Percentiles rank a stretch among this genome's conserved stretches.
phyloP scores from a whole-genome alignment of 1,140 invertebrate species.

The Cyrtorhinus lividipennis region DNA sequence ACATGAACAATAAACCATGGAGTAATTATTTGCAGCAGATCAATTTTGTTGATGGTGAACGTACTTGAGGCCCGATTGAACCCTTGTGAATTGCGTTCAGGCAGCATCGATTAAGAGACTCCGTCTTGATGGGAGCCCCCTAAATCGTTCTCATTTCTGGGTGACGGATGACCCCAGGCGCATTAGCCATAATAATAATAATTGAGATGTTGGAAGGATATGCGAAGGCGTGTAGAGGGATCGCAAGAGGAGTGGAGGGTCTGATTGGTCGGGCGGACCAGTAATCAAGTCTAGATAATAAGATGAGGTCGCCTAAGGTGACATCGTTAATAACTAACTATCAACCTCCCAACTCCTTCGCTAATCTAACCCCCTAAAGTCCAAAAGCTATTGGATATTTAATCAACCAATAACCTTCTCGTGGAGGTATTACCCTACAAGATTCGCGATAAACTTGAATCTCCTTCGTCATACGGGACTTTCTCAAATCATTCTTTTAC shows the following conservation, averaged over 20 bases:
- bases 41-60: no score
- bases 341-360: constrained; percentile 9
- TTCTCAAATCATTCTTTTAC: no score
- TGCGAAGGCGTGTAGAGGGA: not conserved
- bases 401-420: constrained; percentile 7
- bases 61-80: no score
- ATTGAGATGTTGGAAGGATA: constrained; percentile 7
- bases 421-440: not conserved
- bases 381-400: constrained; percentile 10
- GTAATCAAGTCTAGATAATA: constrained; percentile 14
- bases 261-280: constrained; percentile 13
- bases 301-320: constrained; percentile 13
- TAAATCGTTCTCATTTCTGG: not conserved
- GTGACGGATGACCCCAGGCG: not conserved
- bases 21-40: no score
- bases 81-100: no score
- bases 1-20: no score
- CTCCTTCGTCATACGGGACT: no score
- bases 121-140: not conserved
- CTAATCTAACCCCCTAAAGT: not conserved
- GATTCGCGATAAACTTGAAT: no score
- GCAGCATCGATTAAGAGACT: no score
- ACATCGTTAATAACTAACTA: constrained; percentile 14
- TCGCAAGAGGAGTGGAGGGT: not conserved
- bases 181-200: not conserved